These are phyloP conservation scores for Okamejei kenojei DNA, from an alignment of 2,797 vertebrate genomes.

Conservation along the genomic window DNA sequence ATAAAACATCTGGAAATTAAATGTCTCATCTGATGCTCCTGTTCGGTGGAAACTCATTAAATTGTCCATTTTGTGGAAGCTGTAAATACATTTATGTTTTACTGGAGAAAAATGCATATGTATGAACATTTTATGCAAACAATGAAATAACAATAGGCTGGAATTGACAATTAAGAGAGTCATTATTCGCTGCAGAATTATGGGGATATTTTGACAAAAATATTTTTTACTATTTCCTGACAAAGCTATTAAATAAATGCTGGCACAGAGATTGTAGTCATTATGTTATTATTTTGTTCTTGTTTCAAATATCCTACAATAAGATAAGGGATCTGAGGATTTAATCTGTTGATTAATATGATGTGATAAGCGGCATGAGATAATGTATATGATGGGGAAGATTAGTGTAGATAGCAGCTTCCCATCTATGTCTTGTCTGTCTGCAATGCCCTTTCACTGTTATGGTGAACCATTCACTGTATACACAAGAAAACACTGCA, in stretches of 20 bases:
- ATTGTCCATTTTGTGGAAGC: neutral
- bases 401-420: conserved; percentile 1
- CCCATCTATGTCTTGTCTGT: neutral
- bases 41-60: neutral
- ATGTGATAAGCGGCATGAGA: neutral
- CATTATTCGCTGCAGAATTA: neutral
- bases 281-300: neutral
- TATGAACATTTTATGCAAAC: conserved; percentile 17
- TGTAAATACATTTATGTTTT: neutral
- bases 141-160: neutral
- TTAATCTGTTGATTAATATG: conserved; percentile 6
- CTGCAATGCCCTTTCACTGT: neutral
- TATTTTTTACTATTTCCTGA: neutral
- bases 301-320: neutral
- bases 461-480: neutral
- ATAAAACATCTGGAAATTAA: neutral
- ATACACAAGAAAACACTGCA: neutral
- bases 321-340: neutral
- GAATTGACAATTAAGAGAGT: conserved; percentile 3
- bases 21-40: neutral
- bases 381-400: neutral
- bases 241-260: neutral
- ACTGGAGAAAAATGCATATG: neutral
- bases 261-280: neutral
- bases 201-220: too few species aligned